Base-by-base conservation (phyloP, 2,888 invertebrate species). In the Hydrotaea diabolus region DNA sequence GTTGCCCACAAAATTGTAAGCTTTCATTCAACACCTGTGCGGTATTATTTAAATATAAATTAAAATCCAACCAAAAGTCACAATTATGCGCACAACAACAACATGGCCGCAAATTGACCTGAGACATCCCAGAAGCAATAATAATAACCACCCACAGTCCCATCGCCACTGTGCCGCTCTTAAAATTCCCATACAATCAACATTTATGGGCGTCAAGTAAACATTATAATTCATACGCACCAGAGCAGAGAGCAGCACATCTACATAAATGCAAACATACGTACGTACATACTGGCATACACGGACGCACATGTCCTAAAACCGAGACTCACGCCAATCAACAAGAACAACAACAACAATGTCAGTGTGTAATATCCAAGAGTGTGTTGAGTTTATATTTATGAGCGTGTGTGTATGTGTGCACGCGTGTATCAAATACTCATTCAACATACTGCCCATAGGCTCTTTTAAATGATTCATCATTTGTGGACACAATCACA, bases 401-500 rank as follows among this genome's bases (percentile, higher is more conserved):
- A 59, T 13, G 23, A 43, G 39, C 57, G 17, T 11, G 23, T 2
- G 7, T 43, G 11, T 62, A 46, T 23, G 31, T 43, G 15, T 71
- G 59, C 26, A 26, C 17, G 59, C 36, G 23, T 66, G 26, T 55
- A 57, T 43, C 19, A 55, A 71, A 62, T 49, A 76, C 31, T 2
- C 23, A 23, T 43, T 39, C 19, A 15, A 36, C n/a, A 9, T 72
- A 39, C 26, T 46, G 57, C 36, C 82, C 31, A 57, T 36, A 76
- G 76, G 76, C 76, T 31, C 36, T 83, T 82, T 76, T 76, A 76
- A 79, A 73, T 66, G 76, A 83, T 82, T 78, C 77, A 82, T 82
- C 77, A 74, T 72, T 46, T 76, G 55, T 15, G 62, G 62, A 64
- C 73, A 46, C 76, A 49, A 4, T 2, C 21, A 39, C 57, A 43